A percentile compares a stretch with the other conserved stretches of the same genome.
Conservation (phyloP, 1,140 invertebrate genomes). For the Meteorus sp. region DNA sequence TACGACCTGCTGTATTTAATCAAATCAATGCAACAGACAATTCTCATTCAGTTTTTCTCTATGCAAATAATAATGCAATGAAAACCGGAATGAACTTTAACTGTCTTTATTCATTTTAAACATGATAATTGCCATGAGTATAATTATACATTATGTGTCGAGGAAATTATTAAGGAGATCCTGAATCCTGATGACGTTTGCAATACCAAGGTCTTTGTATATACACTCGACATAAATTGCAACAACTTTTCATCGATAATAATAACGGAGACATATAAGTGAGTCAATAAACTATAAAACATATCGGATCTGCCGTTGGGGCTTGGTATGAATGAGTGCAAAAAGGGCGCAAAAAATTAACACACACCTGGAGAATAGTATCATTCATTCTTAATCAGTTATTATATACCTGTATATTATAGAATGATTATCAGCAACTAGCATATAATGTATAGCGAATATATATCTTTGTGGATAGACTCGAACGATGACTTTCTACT, state of each 20-base stretch:
- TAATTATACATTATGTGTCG: not conserved
- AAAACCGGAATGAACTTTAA: too few species aligned
- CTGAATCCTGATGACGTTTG: constrained; percentile 17
- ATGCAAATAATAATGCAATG: not conserved
- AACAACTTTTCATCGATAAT: constrained; percentile 21
- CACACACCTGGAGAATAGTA: not conserved
- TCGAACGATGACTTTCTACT: too few species aligned
- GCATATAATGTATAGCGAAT: too few species aligned
- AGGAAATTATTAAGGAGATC: constrained; percentile 20
- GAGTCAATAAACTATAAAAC: not conserved
- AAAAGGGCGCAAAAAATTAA: not conserved
- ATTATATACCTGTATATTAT: too few species aligned
- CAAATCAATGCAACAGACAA: too few species aligned
- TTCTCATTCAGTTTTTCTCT: not conserved
- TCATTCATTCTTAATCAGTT: too few species aligned
- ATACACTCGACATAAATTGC: constrained; percentile 23
- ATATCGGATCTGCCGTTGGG: constrained; percentile 36
- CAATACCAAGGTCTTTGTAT: constrained; percentile 8
- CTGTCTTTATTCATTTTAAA: too few species aligned
- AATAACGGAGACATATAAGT: constrained; percentile 5
- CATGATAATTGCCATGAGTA: too few species aligned
- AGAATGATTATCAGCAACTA: too few species aligned
- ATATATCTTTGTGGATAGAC: too few species aligned
- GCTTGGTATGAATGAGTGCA: too few species aligned
- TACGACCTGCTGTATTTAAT: too few species aligned